Conservation (phyloP, 2,888 invertebrate species). For the Chrysolina haemoptera region DNA sequence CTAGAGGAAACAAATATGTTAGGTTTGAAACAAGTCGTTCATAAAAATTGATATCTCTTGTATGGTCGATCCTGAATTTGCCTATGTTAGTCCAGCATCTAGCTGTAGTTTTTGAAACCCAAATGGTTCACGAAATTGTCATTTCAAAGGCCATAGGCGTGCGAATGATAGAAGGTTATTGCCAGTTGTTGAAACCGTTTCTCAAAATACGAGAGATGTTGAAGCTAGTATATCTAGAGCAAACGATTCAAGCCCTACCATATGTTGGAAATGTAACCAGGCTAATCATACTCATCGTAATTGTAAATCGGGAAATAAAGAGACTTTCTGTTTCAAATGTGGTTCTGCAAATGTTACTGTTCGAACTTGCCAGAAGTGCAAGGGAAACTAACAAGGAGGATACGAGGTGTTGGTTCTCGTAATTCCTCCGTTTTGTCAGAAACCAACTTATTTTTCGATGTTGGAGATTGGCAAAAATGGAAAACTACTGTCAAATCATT, state of each 20-base stretch:
- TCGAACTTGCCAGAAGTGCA: neutral
- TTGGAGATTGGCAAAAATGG: neutral
- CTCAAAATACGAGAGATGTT: no score
- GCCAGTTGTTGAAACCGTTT: neutral
- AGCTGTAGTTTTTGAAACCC: neutral
- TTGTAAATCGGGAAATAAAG: neutral
- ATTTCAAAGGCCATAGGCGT: neutral
- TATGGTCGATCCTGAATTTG: neutral
- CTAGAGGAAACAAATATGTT: neutral
- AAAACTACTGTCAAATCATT: neutral
- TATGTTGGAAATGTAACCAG: conserved; percentile 28
- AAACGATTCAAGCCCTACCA: neutral
- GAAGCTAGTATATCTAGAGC: neutral
- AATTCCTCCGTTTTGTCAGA: neutral
- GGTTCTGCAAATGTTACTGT: neutral
- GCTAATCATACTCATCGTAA: neutral
- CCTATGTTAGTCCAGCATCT: neutral
- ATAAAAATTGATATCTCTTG: neutral
- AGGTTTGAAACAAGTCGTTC: neutral
- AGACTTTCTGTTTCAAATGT: conserved; percentile 27
- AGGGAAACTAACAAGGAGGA: conserved; percentile 10
- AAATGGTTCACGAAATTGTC: neutral
- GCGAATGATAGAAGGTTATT: neutral
- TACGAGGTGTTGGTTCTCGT: neutral
- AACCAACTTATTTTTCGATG: neutral